Conservation (phyloP, 2,113 vertebrate genomes). For the Eulemur macaco region DNA sequence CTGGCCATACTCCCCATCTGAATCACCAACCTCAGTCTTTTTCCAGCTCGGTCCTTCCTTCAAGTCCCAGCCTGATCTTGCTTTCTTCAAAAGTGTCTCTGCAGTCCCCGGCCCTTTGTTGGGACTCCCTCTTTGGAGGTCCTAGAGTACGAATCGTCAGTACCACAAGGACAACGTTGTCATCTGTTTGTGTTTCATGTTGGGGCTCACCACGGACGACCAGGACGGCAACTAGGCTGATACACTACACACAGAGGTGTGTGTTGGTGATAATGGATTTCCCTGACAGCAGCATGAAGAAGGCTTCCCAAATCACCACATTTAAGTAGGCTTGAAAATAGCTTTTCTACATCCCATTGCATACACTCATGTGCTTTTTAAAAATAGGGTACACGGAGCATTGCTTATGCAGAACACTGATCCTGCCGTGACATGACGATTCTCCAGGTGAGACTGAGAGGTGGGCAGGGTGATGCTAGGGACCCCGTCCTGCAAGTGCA, state of each 20-base stretch:
- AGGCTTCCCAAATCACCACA: neutral
- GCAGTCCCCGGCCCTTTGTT: fast-evolving
- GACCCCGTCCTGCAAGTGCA: neutral
- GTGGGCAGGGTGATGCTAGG: fast-evolving
- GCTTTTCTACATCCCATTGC: neutral
- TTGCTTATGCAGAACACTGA: neutral
- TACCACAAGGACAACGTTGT: neutral
- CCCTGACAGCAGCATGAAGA: neutral
- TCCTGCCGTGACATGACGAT: neutral
- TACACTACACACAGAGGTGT: too few species aligned
- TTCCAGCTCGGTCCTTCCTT: neutral
- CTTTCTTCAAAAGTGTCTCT: neutral
- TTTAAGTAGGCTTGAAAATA: neutral
- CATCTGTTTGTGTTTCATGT: neutral
- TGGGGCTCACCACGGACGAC: neutral
- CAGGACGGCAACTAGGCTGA: neutral
- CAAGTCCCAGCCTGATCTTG: neutral
- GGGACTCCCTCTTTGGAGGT: neutral
- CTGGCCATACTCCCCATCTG: neutral
- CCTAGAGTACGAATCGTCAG: neutral
- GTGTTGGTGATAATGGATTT: neutral
- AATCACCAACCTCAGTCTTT: neutral
- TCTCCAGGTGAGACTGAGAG: neutral
- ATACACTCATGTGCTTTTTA: neutral
- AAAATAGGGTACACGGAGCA: neutral